A percentile compares a stretch with the other conserved stretches of the same genome.
Evolutionary conservation across 2,113 vertebrate species (phyloP).

Genomic region (Leptobrachium ailaonicum): DNA sequence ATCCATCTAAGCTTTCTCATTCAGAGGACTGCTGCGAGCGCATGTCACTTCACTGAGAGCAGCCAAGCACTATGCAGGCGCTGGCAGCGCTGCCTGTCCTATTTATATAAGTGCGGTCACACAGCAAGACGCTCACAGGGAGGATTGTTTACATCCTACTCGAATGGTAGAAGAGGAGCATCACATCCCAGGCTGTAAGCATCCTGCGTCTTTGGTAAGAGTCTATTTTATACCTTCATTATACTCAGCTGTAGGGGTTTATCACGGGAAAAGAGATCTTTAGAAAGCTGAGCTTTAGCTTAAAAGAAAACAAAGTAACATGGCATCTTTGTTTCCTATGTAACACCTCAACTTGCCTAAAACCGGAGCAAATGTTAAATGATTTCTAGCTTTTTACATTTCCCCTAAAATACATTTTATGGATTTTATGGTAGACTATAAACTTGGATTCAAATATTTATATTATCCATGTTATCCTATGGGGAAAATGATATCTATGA

Average conservation of each 20-base stretch:
- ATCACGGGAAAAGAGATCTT: slow-evolving; percentile 30
- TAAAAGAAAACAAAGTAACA: too few relatives aligned
- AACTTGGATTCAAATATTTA: too few relatives aligned
- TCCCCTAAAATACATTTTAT: too few relatives aligned
- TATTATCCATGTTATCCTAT: too few relatives aligned
- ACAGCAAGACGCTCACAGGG: not conserved
- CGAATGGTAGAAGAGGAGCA: not conserved
- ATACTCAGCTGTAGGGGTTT: slow-evolving; percentile 38
- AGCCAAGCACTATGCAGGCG: accelerated
- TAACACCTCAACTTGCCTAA: too few relatives aligned
- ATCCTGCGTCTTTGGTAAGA: not conserved
- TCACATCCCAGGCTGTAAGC: not conserved
- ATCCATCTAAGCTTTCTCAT: slow-evolving; percentile 15
- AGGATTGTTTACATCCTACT: slow-evolving; percentile 31
- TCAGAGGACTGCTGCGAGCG: not conserved
- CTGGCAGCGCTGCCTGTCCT: not conserved
- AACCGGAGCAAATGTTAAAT: too few relatives aligned
- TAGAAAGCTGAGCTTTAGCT: not conserved
- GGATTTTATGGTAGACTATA: too few relatives aligned
- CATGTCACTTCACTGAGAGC: not conserved
- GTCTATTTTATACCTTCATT: slow-evolving; percentile 35
- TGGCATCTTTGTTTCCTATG: too few relatives aligned
- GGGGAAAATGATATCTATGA: too few relatives aligned
- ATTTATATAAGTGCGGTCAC: slow-evolving; percentile 8
- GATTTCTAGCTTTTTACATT: too few relatives aligned